phyloP scores from a whole-genome alignment of 2,113 vertebrate species.

The Heterocephalus glaber region DNA sequence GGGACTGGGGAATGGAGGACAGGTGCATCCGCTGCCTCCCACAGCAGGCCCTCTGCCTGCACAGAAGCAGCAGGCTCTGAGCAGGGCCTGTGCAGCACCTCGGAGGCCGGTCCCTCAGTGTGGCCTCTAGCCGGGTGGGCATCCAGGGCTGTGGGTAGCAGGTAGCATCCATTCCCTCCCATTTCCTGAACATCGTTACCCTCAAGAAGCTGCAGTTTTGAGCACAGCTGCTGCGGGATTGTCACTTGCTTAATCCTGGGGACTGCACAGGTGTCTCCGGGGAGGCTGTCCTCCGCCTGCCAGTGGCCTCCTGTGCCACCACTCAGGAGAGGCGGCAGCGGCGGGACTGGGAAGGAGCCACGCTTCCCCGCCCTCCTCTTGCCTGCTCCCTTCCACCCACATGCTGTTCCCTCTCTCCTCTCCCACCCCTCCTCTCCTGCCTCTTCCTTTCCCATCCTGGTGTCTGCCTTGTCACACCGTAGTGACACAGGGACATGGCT shows the following conservation, averaged over 20 bases:
- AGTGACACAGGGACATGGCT: neutral
- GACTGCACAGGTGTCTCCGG: neutral
- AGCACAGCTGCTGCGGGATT: neutral
- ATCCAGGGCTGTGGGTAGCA: rapidly evolving
- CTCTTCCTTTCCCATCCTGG: neutral
- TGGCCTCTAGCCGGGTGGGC: rapidly evolving
- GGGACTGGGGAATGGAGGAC: neutral
- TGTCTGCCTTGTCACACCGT: neutral
- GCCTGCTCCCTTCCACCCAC: neutral
- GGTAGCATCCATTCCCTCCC: neutral
- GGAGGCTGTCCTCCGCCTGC: neutral
- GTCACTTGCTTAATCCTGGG: neutral
- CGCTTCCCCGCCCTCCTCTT: neutral
- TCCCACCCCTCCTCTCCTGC: neutral
- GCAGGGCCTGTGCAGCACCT: too few relatives aligned
- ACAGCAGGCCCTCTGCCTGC: neutral
- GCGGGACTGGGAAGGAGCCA: neutral
- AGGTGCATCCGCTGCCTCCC: neutral
- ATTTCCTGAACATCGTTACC: neutral
- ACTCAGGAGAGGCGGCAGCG: neutral
- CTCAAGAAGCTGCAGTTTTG: neutral
- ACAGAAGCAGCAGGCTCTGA: neutral
- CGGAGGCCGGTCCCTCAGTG: neutral
- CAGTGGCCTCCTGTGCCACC: neutral
- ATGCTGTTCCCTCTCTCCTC: rapidly evolving